phyloP scores from a whole-genome alignment of 2,888 invertebrate genomes.

The Drosophila eohydei region DNA sequence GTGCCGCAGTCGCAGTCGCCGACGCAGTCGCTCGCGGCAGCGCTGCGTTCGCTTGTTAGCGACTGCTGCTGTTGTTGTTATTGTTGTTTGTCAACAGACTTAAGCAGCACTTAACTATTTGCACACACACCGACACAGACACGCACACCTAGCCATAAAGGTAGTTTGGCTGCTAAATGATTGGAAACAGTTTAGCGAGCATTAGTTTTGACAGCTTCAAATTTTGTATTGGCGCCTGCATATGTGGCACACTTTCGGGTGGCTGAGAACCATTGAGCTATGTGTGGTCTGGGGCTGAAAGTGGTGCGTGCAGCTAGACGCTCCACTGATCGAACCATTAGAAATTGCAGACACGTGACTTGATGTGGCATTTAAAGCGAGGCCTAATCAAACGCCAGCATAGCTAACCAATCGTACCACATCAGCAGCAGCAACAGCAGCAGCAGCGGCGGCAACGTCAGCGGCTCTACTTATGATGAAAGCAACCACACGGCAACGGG shows the following conservation, averaged over 20 bases:
- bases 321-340: conserved; percentile 60
- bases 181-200: conserved; percentile 24
- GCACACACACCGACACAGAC: conserved; percentile 26
- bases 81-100: conserved; percentile 68
- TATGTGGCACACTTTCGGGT: conserved; percentile 44
- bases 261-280: conserved; percentile 29
- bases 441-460: conserved; percentile 14
- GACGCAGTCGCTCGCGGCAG: conserved; percentile 20
- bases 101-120: conserved; percentile 64
- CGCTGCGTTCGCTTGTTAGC: conserved; percentile 47
- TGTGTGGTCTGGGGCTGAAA: conserved; percentile 40
- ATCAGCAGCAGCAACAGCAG: conserved; percentile 9
- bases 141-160: conserved; percentile 33
- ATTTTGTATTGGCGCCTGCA: conserved; percentile 28
- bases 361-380: conserved; percentile 30
- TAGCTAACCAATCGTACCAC: conserved; percentile 7
- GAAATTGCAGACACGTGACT: conserved; percentile 74
- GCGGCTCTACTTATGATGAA: conserved; percentile 60
- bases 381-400: conserved; percentile 39
- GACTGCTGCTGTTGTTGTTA: conserved; percentile 28
- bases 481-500: conserved; percentile 57
- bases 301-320: conserved; percentile 37
- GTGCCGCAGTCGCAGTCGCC: conserved; percentile 9
- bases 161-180: not conserved
- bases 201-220: conserved; percentile 45